Evolutionary conservation across 2,113 vertebrate species (phyloP), one percentile per base, ranked within the genome.

Genomic region (Bucco capensis): DNA sequence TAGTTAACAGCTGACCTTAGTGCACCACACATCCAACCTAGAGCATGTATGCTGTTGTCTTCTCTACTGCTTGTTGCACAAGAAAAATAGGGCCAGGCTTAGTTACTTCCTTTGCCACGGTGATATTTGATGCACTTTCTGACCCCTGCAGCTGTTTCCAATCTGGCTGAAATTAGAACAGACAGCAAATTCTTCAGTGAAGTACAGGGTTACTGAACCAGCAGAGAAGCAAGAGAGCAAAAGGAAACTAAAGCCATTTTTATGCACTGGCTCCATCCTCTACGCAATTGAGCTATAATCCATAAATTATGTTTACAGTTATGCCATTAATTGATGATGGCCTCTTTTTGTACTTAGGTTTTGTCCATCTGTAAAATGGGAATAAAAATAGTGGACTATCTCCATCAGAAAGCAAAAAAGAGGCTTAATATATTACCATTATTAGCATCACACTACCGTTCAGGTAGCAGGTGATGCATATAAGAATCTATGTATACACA

Each of bases 91-190:
- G 70, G 62, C 38, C 23, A 75, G 77, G 38, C 21, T 69, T 22
- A 53, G 76, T 65, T 25, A 56, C 60, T 74, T 80, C 78, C 60
- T 83, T 94, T 76, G 71, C 74, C 90, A 75, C 3, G 1, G 70
- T 79, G 66, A 78, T 88, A 65, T 30, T 69, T 57, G 37, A 90
- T 73, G 66, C 21, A 76, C 74, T 82, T 94, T 75, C 61, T 88
- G 83, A 91, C 76, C 83, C 62, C 64, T 86, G 28, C 73, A 86
- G 92, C 81, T 95, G 86, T 69, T 93, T 94, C 73, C 83, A 88
- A 69, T 90, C 83, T 86, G 77, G 75, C 62, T 72, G 54, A 88
- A 92, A 93, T 88, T 73, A 86, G 73, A 90, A 14, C 73, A 95
- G 60, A 86, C 70, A 93, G 86, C 57, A 83, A 83, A 88, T 84